Evolutionary conservation across 2,113 vertebrate genomes (phyloP), one percentile per base, ranked within the genome.

Genomic region (Pagrus major): DNA sequence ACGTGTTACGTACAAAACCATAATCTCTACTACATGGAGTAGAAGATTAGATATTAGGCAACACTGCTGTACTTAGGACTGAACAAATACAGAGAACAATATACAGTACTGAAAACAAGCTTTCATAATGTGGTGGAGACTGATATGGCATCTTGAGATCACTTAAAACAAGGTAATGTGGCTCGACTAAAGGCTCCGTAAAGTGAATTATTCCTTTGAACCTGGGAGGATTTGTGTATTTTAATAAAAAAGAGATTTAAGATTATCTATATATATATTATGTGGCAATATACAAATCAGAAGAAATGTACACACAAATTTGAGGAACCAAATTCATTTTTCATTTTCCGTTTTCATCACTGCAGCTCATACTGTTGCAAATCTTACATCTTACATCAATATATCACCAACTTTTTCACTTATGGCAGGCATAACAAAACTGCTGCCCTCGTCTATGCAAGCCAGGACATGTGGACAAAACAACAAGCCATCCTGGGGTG

Each of bases 381-480:
- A n/a, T n/a, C n/a, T n/a, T n/a, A n/a, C n/a, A 20, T 33, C 31
- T 42, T 3, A 56, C 9, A 29, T 25, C 6, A 16, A 35, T 11
- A 39, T 31, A 46, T 46, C 5, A 37, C 6, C 5, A 35, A 8
- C 46, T 5, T 61, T 21, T 21, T 39, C 29, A 21, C 18, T 41
- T 6, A 39, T 2, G 6, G 37, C 1, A 60, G 27, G 5, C 21
- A 39, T 21, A 9, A 21, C n/a, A 41, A 16, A 73, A 16, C 3
- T 18, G 21, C 15, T 59, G 6, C 33, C 29, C 44, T 8, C 27
- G 8, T 39, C 7, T 42, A 6, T 60, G 49, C 47, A 49, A 63
- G 51, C 23, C 21, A 44, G 35, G 33, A 65, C 39, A 75, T 58
- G 55, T 64, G 42, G n/a, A 27, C 55, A 72, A 72, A 72, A 73